phyloP scores from a whole-genome alignment of 2,797 vertebrate species.

The Setipinna tenuifilis region DNA sequence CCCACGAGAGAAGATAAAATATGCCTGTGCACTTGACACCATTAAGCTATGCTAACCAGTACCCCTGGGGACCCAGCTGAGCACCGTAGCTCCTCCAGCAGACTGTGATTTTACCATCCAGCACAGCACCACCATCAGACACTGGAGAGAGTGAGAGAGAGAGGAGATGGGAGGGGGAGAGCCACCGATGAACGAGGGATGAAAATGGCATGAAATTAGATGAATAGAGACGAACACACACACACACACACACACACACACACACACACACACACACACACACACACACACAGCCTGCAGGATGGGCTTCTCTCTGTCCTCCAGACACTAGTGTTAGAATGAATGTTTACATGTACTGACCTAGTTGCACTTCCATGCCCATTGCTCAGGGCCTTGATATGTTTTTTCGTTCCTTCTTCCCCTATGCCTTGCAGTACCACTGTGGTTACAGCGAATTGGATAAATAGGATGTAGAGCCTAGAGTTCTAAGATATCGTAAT shows the following conservation, averaged over 20 bases:
- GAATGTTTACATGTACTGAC: constrained; percentile 65
- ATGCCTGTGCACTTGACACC: constrained; percentile 73
- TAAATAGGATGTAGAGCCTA: neutral
- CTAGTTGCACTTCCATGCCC: constrained; percentile 60
- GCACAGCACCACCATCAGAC: constrained; percentile 60
- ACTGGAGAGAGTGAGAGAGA: constrained; percentile 42
- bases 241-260: too few relatives aligned
- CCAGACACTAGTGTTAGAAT: constrained; percentile 36
- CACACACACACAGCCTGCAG: constrained; percentile 62
- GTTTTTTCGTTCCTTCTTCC: constrained; percentile 54
- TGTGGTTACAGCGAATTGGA: neutral
- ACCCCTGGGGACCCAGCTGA: constrained; percentile 66
- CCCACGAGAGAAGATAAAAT: constrained; percentile 66
- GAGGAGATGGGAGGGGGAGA: constrained; percentile 57
- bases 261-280: too few relatives aligned
- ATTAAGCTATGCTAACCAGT: constrained; percentile 75
- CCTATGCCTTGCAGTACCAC: constrained; percentile 36
- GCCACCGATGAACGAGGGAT: constrained; percentile 54
- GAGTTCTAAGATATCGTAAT: constrained; percentile 12
- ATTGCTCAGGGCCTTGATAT: constrained; percentile 59
- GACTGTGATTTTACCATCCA: constrained; percentile 52
- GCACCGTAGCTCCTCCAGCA: constrained; percentile 58
- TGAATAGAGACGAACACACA: constrained; percentile 64
- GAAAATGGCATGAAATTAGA: constrained; percentile 65
- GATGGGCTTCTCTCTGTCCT: constrained; percentile 52